Percentiles rank a stretch among this genome's conserved stretches.
Conservation (phyloP, 1,140 invertebrate genomes). For the Apocrypta bakeri region DNA sequence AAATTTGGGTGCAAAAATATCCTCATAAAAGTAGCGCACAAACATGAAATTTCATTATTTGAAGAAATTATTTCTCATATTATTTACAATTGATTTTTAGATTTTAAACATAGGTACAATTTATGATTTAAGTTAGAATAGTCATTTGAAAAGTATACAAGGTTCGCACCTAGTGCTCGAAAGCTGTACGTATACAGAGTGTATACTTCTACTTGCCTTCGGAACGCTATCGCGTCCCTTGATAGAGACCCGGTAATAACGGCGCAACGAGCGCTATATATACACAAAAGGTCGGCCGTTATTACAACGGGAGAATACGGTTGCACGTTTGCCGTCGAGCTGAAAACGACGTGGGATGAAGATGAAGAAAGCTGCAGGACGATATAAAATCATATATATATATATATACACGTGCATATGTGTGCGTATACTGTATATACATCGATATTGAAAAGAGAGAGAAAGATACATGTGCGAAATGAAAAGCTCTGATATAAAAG, state of each 20-base stretch:
- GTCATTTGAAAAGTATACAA: too few relatives aligned
- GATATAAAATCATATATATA: background rate
- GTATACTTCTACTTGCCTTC: too few relatives aligned
- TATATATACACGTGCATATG: background rate
- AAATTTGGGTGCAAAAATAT: too few relatives aligned
- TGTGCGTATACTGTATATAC: background rate
- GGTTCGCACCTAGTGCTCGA: too few relatives aligned
- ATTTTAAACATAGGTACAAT: too few relatives aligned
- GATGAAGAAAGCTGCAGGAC: background rate
- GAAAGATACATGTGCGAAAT: background rate
- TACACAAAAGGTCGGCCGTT: background rate
- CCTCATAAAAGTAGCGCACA: too few relatives aligned
- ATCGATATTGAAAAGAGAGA: background rate
- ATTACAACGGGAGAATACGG: background rate
- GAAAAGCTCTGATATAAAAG: background rate
- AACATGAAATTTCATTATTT: too few relatives aligned
- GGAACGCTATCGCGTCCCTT: too few relatives aligned
- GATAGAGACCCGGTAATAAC: constrained; percentile 11
- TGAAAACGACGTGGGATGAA: background rate
- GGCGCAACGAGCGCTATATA: background rate
- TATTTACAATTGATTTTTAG: too few relatives aligned
- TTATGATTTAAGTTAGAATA: too few relatives aligned
- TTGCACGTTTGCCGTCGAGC: background rate
- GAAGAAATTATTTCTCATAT: too few relatives aligned
- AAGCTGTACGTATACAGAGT: too few relatives aligned